Base-by-base conservation (phyloP, 2,888 invertebrate genomes). In the Clitarchus hookeri region DNA sequence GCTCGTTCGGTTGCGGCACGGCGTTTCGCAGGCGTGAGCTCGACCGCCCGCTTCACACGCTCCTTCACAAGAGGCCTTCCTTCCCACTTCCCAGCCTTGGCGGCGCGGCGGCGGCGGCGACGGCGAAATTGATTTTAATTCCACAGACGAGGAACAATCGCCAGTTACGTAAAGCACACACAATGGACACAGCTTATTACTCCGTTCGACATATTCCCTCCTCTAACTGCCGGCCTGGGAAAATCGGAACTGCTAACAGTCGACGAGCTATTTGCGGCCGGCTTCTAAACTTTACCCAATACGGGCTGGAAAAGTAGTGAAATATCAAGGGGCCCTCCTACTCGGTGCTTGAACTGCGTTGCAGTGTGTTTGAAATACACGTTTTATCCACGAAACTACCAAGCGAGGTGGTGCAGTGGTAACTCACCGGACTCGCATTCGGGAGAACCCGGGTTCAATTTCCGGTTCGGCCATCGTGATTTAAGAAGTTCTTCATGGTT, bases 131-230 rank as follows among this genome's bases (percentile, higher is more conserved):
- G 65, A 65, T 65, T 65, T 65, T 65, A 65, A 65, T 65, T 65
- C 65, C 65, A 65, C 65, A 8, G 48, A 48, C 48, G 48, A 48
- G 65, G 65, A 65, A 65, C 65, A 65, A 65, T 65, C 65, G 65
- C 65, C 65, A n/a, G 65, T 65, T 65, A 65, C 65, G 65, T 65
- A 65, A 65, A 65, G n/a, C 65, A 65, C 65, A 65, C 65, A 65
- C 65, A 65, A 65, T 65, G 65, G 8, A 16, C 65, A 6, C 65
- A 65, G 65, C 65, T 65, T n/a, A 3, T 65, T 65, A 65, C 65
- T 65, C 53, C 65, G 23, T 65, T 65, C 65, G 65, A 65, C 65
- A 65, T 65, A 9, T 65, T 65, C 16, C 23, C 65, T 65, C 8
- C 65, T 65, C 16, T 23, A 65, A 65, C 65, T 65, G 65, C 65